Base-by-base conservation (phyloP, 2,888 invertebrate species). In the Yponomeuta malinellus region DNA sequence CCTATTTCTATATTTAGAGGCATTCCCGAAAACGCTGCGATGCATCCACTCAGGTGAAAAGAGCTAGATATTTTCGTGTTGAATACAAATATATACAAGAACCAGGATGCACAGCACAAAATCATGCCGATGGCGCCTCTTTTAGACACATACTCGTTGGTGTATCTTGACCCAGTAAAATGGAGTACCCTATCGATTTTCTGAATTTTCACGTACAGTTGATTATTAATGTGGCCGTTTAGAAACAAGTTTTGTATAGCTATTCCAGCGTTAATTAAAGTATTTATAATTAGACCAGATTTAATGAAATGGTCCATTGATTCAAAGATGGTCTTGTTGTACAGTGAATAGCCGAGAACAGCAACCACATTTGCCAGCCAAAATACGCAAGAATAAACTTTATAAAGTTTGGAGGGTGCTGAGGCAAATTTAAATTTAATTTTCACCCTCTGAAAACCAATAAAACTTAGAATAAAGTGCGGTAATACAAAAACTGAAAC, bases 121-220 rank as follows among this genome's bases (percentile, higher is more conserved):
- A 23, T 69, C 33, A 1, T 71, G 6, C 23, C 73, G 73, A 48
- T 33, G 67, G 10, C n/a, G 43, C 48, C 0, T 78, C 76, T 1
- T 74, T 2, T 1, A 71, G 72, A 23, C 73, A 74, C n/a, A 80
- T 73, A 9, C 48, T 75, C 74, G 73, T 88, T 87, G 0, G 73
- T 48, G 43, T 69, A 71, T 69, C 73, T 78, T n/a, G 73, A 70
- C 69, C 79, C 74, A 5, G 74, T 77, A 73, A 81, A 79, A 69
- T 79, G 78, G 2, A 89, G 70, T 33, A 73, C 73, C 10, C 83
- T 78, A 71, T 88, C 86, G 48, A 88, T 78, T 75, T 78, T 86
- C 73, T 88, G 88, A 48, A 88, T 73, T 70, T 86, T 87, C 0
- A 88, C 85, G 71, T 83, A 87, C 8, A 88, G 74, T 73, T 82